Percentiles rank a stretch among this genome's conserved stretches.
phyloP scores from a whole-genome alignment of 2,797 vertebrate genomes.

The Strix occidentalis region DNA sequence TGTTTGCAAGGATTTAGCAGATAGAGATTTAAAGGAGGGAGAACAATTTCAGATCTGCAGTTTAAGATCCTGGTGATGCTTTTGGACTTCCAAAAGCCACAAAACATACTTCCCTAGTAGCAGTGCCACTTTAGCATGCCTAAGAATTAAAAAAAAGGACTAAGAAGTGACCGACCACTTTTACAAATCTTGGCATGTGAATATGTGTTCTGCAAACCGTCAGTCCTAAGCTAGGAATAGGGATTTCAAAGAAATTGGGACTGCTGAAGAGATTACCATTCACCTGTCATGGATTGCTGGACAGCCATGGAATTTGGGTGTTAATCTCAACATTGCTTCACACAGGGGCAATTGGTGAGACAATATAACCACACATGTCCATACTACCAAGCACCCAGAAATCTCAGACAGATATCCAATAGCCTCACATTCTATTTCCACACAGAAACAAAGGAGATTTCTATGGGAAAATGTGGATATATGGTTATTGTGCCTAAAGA shows the following conservation, averaged over 20 bases:
- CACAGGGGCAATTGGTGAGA: fast-evolving
- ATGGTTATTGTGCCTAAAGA: neutral
- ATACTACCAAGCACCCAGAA: neutral
- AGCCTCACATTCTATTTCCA: neutral
- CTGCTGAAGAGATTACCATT: neutral
- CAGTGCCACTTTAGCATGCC: fast-evolving
- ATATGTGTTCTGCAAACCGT: neutral
- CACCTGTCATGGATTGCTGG: neutral
- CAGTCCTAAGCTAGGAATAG: neutral
- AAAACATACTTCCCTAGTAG: neutral
- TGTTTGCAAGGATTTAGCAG: neutral
- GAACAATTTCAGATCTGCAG: neutral
- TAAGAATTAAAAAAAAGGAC: neutral
- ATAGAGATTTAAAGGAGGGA: neutral
- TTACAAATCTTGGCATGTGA: neutral
- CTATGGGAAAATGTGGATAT: neutral
- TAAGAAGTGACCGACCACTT: neutral
- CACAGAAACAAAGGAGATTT: neutral
- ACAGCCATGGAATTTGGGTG: neutral
- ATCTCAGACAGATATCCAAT: neutral
- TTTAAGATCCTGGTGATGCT: fast-evolving
- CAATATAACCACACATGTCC: neutral
- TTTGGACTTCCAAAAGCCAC: neutral
- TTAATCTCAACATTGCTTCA: neutral
- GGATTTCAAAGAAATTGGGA: neutral